These are phyloP conservation scores for Nipponia nippon DNA, from an alignment of 2,113 vertebrate species.

Conservation along the genomic window DNA sequence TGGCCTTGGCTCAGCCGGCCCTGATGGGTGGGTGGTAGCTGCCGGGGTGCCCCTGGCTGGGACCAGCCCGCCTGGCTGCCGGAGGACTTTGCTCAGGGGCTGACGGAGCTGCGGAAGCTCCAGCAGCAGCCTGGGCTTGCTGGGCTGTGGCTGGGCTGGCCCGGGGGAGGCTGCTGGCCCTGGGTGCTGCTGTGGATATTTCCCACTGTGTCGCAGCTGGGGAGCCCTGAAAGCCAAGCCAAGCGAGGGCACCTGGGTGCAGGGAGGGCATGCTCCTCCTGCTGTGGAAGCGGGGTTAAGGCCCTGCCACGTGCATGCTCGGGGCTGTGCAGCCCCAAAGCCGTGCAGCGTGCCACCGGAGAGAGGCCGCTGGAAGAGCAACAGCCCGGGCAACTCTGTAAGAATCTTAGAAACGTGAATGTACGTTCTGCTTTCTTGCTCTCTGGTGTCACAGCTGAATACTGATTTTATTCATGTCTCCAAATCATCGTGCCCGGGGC, in stretches of 20 bases:
- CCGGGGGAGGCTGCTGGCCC: neutral
- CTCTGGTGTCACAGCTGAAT: neutral
- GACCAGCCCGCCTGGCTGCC: neutral
- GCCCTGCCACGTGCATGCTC: neutral
- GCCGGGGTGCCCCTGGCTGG: neutral
- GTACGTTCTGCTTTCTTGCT: neutral
- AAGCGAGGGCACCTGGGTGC: neutral
- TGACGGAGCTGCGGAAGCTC: neutral
- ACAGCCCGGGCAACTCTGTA: neutral
- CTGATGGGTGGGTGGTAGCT: neutral
- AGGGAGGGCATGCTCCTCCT: neutral
- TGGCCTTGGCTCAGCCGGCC: neutral
- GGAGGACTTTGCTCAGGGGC: neutral
- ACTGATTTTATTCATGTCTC: neutral
- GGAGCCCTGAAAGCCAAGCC: neutral
- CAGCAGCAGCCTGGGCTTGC: neutral
- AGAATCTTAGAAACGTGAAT: neutral
- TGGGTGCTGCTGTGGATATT: neutral
- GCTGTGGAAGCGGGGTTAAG: neutral
- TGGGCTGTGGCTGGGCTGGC: neutral
- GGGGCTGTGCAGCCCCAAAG: neutral
- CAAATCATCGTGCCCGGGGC: neutral
- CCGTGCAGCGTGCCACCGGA: accelerated
- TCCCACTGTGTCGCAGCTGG: neutral
- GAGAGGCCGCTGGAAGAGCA: neutral